A percentile compares a stretch with the other conserved stretches of the same genome.
Conservation (phyloP, 2,113 vertebrate species). For the Anhinga anhinga region DNA sequence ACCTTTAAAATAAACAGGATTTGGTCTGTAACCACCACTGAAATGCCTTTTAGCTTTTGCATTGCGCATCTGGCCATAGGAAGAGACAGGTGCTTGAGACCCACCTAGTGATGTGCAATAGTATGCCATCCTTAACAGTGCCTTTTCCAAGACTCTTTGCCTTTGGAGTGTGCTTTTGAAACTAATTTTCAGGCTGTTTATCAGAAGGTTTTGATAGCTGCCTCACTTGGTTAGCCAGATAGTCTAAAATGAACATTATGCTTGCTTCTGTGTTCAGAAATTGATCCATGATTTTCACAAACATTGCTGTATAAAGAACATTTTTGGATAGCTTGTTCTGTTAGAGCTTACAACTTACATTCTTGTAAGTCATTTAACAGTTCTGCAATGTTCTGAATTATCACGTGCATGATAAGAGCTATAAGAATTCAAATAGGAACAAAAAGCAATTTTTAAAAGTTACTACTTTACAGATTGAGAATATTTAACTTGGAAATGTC, state of each 20-base stretch:
- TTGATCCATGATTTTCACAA: not conserved
- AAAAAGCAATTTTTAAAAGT: not conserved
- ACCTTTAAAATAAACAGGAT: not conserved
- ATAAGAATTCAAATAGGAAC: not conserved
- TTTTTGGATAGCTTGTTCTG: not conserved
- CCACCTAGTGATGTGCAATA: not conserved
- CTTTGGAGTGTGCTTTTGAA: not conserved
- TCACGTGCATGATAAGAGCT: not conserved
- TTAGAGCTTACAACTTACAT: not conserved
- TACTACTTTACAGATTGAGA: not conserved
- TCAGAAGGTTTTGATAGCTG: not conserved
- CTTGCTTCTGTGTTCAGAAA: not conserved
- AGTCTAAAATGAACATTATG: not conserved
- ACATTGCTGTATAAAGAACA: not conserved
- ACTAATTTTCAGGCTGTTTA: not conserved
- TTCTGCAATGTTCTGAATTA: not conserved
- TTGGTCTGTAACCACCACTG: not conserved
- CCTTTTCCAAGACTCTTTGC: not conserved
- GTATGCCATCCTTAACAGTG: accelerated
- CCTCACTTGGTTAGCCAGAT: not conserved
- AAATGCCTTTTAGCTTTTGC: not conserved
- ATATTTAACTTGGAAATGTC: not conserved
- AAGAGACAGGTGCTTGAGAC: not conserved
- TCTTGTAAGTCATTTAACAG: not conserved
- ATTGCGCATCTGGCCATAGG: accelerated